Conservation (phyloP, 2,888 invertebrate species). For the Tetropium fuscum region DNA sequence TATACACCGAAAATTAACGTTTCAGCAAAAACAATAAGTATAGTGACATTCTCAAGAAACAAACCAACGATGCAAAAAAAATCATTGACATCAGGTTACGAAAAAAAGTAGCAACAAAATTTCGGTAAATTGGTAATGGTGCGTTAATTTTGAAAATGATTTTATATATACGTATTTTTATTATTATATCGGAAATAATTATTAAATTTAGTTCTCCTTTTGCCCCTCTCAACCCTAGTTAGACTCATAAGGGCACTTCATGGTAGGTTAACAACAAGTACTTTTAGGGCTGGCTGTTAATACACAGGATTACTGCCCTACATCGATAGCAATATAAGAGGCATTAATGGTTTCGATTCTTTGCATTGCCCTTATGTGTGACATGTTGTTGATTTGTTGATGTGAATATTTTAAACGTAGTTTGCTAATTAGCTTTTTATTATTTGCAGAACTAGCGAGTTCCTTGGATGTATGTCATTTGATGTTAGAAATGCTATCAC, state of each 20-base stretch:
- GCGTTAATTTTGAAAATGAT: too few species aligned
- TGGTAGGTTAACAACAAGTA: slow-evolving; percentile 19
- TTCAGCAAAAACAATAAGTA: too few species aligned
- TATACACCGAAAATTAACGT: too few species aligned
- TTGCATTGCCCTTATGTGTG: slow-evolving; percentile 23
- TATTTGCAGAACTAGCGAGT: slow-evolving; percentile 87
- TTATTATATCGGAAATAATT: background rate
- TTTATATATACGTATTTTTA: too few species aligned
- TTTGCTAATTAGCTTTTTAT: slow-evolving; percentile 47
- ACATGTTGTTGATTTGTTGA: slow-evolving; percentile 23
- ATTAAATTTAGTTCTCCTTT: background rate
- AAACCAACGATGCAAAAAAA: too few species aligned
- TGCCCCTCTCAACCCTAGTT: slow-evolving; percentile 10
- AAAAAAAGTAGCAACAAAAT: too few species aligned
- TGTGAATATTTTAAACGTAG: background rate
- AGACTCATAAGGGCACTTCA: background rate
- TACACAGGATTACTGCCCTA: slow-evolving; percentile 21
- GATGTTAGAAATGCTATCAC: slow-evolving; percentile 84
- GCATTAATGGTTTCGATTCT: slow-evolving; percentile 33
- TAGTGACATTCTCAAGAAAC: too few species aligned
- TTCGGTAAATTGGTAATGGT: too few species aligned
- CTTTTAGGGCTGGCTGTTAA: slow-evolving; percentile 8
- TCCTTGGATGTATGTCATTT: slow-evolving; percentile 94
- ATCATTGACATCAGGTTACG: too few species aligned
- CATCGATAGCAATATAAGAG: slow-evolving; percentile 27